Base-by-base conservation (phyloP, 1,140 invertebrate genomes). In the Hypothenemus hampei region DNA sequence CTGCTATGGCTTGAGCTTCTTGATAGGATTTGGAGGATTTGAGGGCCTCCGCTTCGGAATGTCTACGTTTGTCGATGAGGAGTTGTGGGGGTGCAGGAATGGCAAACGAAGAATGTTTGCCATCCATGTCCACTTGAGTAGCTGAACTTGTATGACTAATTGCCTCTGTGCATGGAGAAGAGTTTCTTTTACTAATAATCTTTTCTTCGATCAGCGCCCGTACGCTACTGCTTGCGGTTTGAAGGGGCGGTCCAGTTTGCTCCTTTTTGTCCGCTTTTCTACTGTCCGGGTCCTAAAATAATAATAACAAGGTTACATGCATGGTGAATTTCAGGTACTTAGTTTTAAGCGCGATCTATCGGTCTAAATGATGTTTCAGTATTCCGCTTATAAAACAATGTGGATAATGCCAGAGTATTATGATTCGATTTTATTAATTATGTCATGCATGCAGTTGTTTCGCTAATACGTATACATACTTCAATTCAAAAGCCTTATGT, bases 141-240 rank as follows among this genome's bases (percentile, higher is more conserved):
- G 71, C 66, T 7, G 76, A 69, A 21, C 77, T 74, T 21, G 77
- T 75, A 45, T 77, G 75, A 23, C 73, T 72, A 20, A 71, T 62
- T 18, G 73, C 58, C 76, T 82, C 74, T 20, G 74, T 72, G 19
- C 73, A 65, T 8, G 73, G 73, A 11, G 76, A 11, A 61, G 63
- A 74, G 65, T 75, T 75, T 49, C 88, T 75, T 62, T 89, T 89
- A 65, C 88, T 91, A 58, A 91, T 93, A 48, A 93, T 93, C 70
- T 93, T 93, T 69, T 93, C 90, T 72, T 92, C 89, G 57, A 93
- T 93, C 2, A 93, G 78, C 10, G 89, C 90, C 39, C 89, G 75
- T 2, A 93, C 88, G 54, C 88, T 90, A 52, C 91, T 84, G 39
- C 88, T 91, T 1, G 89, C 89, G 5, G 89, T 93, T 75, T 91